Evolutionary conservation across 2,797 vertebrate species (phyloP), one percentile per base, ranked within the genome.

Genomic region (Telmatherina bonti): DNA sequence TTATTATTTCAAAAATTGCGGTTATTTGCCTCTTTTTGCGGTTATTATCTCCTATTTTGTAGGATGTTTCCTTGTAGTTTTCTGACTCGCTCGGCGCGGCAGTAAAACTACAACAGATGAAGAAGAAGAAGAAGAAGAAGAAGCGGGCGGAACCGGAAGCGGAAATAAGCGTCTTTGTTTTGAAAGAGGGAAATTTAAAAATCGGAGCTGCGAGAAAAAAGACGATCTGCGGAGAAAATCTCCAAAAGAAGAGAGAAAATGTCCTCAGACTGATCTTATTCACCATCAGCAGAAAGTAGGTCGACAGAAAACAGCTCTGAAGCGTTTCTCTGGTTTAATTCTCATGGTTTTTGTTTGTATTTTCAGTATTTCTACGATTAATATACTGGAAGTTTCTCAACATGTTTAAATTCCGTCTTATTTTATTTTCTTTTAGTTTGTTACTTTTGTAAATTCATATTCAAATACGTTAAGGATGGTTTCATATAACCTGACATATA

Each of bases 131-230:
- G 16, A 38, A n/a, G 41, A 15, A 45, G 18, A 18, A 45, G 18
- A 20, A 20, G 47, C 18, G 13, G 49, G 2, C 8, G 3, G 22
- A 26, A 67, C 27, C 69, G 70, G 81, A 85, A 82, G 31, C 79
- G 82, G 81, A 85, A 88, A 43, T 68, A 4, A 18, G 0, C 3
- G 11, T 11, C 3, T 45, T 79, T 81, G 49, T 86, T 77, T 89
- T 83, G 74, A 84, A 84, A 83, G 86, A 85, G 88, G 89, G 84
- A 89, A 85, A 89, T 90, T 91, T 88, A 80, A 89, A 88, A 55
- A 5, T 8, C 76, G 3, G 70, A 43, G 72, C 77, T 63, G 43
- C 3, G 59, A 30, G 5, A 47, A 68, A 79, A 81, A 29, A 58
- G 11, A 67, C 2, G 4, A 61, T 10, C 8, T 11, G 1, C 2